These are phyloP conservation scores for Bambusicola thoracicus DNA, from an alignment of 2,113 vertebrate species.

Conservation along the genomic window DNA sequence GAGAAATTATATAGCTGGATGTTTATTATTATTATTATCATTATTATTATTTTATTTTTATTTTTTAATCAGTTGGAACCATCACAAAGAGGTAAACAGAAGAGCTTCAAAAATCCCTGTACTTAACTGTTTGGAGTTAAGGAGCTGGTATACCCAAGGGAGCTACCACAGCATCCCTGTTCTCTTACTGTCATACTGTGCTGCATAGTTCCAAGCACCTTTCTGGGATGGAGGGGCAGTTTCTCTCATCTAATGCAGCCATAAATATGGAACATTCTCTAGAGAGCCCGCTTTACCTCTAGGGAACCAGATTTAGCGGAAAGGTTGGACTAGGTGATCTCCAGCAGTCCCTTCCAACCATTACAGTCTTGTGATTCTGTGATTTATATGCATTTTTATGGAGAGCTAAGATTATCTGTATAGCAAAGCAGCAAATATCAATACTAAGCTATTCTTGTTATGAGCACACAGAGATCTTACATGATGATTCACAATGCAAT, in stretches of 20 bases:
- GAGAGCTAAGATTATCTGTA: not conserved
- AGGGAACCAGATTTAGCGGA: not conserved
- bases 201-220: not conserved
- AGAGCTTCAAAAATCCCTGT: not conserved
- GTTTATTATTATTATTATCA: too few species aligned
- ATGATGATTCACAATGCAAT: not conserved
- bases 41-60: too few species aligned
- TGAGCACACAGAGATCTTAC: not conserved
- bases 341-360: not conserved
- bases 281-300: not conserved
- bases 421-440: not conserved
- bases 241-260: not conserved
- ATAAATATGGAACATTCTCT: not conserved
- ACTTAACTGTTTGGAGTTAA: not conserved
- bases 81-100: not conserved
- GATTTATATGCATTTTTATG: not conserved
- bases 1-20: not conserved
- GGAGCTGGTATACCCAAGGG: not conserved
- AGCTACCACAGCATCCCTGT: not conserved
- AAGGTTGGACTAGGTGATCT: not conserved
- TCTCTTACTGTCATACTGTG: not conserved
- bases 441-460: not conserved
- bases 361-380: not conserved
- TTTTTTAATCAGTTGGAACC: not conserved
- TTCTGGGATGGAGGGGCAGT: not conserved